These are phyloP conservation scores for Pachycephala philippinensis DNA, from an alignment of 2,113 vertebrate species.

Conservation along the genomic window DNA sequence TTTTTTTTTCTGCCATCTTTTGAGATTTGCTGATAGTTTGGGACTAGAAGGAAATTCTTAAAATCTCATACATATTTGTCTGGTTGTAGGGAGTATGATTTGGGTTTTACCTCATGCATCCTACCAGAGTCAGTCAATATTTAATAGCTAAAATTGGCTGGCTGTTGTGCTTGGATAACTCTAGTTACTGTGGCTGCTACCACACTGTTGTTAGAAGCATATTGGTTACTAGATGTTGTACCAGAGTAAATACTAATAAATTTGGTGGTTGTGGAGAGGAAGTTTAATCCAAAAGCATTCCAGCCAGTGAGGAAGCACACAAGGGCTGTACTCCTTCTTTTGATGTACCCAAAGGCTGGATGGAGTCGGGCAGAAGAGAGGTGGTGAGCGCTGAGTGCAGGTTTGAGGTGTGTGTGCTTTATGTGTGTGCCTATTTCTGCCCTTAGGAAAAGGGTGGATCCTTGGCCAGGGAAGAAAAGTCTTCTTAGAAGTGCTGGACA, in stretches of 20 bases:
- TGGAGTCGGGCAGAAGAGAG: not conserved
- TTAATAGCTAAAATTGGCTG: slow-evolving; percentile 21
- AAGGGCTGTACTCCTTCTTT: not conserved
- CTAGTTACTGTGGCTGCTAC: not conserved
- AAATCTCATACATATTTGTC: slow-evolving; percentile 8
- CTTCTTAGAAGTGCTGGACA: not conserved
- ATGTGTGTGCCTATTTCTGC: slow-evolving; percentile 17
- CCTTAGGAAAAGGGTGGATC: not conserved
- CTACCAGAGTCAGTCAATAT: slow-evolving; percentile 28
- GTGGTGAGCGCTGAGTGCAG: not conserved
- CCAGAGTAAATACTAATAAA: slow-evolving; percentile 40
- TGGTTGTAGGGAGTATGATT: not conserved
- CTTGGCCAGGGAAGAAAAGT: not conserved
- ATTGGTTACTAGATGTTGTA: slow-evolving; percentile 12
- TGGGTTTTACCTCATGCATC: slow-evolving; percentile 5
- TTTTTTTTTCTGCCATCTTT: not conserved
- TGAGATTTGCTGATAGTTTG: slow-evolving; percentile 4
- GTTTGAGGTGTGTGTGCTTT: not conserved
- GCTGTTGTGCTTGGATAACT: not conserved
- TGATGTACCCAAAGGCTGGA: not conserved
- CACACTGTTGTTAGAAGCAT: slow-evolving; percentile 38
- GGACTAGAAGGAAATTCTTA: slow-evolving; percentile 29
- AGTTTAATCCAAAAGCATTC: slow-evolving; percentile 7
- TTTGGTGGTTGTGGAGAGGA: slow-evolving; percentile 21
- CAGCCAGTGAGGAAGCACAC: not conserved